These are phyloP conservation scores for Limnephilus auricula DNA, from an alignment of 2,888 invertebrate species.

Conservation along the genomic window DNA sequence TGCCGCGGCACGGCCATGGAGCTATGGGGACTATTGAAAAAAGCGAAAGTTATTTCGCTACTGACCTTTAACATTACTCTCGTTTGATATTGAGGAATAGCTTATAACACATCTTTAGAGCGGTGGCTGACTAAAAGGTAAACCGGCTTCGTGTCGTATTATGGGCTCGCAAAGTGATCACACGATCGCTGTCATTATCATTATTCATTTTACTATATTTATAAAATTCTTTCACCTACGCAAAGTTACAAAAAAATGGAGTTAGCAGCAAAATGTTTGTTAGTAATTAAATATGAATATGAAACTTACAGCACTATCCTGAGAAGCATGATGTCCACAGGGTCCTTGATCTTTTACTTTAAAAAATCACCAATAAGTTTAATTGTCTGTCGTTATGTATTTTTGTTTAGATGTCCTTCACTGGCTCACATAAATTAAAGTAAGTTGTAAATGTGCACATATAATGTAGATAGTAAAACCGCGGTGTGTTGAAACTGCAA, in stretches of 20 bases:
- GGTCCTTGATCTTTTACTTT: neutral
- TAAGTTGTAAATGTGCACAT: slow-evolving; percentile 6
- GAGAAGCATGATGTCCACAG: slow-evolving; percentile 48
- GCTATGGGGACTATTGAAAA: slow-evolving; percentile 50
- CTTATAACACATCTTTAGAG: slow-evolving; percentile 32
- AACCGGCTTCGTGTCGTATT: slow-evolving; percentile 10
- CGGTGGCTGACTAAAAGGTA: slow-evolving; percentile 13
- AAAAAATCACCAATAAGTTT: slow-evolving; percentile 9
- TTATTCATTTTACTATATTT: neutral
- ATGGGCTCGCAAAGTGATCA: neutral
- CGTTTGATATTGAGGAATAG: slow-evolving; percentile 35
- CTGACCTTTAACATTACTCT: slow-evolving; percentile 55
- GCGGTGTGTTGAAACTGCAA: slow-evolving; percentile 29
- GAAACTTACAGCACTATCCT: slow-evolving; percentile 56
- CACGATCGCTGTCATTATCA: neutral
- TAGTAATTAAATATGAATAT: neutral
- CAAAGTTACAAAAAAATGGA: neutral
- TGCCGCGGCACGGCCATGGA: slow-evolving; percentile 40
- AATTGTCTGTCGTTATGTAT: neutral
- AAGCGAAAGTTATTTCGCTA: slow-evolving; percentile 54
- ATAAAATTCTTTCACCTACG: neutral
- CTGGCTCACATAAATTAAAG: slow-evolving; percentile 18
- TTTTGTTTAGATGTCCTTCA: neutral
- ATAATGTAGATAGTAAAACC: neutral
- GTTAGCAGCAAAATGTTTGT: slow-evolving; percentile 2